Evolutionary conservation across 1,140 invertebrate genomes (phyloP).

Genomic region (Cyclargus thomasi): DNA sequence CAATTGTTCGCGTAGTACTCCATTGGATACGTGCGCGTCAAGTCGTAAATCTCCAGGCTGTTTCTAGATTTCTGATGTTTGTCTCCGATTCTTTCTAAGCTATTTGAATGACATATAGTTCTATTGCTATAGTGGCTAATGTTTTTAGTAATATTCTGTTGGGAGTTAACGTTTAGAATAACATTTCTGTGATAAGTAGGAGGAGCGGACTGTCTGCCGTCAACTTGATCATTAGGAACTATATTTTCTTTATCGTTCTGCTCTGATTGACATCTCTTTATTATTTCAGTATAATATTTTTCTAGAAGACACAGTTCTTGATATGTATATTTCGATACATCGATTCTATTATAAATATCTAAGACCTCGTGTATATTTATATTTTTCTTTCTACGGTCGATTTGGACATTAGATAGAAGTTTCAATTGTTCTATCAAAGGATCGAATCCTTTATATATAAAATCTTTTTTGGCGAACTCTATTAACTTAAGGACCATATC

Average conservation of each 20-base stretch:
- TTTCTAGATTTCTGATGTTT: conserved; percentile 39
- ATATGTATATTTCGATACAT: conserved; percentile 57
- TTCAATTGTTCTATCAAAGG: conserved; percentile 67
- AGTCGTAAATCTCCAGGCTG: conserved; percentile 53
- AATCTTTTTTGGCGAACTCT: conserved; percentile 67
- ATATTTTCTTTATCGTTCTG: conserved; percentile 51
- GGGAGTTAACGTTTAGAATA: conserved; percentile 40
- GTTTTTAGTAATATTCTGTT: conserved; percentile 36
- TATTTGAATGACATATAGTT: conserved; percentile 31
- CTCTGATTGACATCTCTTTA: conserved; percentile 56
- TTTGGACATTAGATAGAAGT: conserved; percentile 51
- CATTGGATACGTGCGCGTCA: conserved; percentile 59
- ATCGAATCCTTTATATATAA: conserved; percentile 73
- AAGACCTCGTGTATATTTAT: conserved; percentile 56
- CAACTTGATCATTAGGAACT: conserved; percentile 29
- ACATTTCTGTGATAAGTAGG: conserved; percentile 43
- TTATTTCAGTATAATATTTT: conserved; percentile 65
- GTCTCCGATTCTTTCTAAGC: conserved; percentile 33
- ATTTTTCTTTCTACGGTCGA: conserved; percentile 50
- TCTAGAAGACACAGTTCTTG: conserved; percentile 61
- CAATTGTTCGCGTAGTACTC: conserved; percentile 74
- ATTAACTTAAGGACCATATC: conserved; percentile 65
- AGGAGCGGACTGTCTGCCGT: conserved; percentile 32
- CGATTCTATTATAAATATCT: conserved; percentile 57
- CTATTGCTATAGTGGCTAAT: conserved; percentile 38